phyloP scores from a whole-genome alignment of 2,888 invertebrate species.

The Phytoseiulus persimilis region DNA sequence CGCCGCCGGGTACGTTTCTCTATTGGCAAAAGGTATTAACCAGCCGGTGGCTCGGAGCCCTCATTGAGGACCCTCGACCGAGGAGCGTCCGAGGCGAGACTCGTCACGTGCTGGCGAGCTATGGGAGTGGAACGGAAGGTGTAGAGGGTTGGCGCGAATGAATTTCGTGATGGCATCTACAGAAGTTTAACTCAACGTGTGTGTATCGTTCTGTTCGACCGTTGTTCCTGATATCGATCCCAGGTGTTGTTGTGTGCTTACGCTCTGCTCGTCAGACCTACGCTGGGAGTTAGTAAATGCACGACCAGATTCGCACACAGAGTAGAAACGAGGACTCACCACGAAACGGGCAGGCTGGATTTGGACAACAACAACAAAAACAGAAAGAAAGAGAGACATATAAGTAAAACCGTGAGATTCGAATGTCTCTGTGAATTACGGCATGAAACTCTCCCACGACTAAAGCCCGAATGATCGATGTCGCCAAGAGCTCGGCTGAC shows the following conservation, averaged over 20 bases:
- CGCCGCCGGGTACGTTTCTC: neutral
- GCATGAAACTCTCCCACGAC: neutral
- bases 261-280: neutral
- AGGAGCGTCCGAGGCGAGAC: too few species aligned
- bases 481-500: neutral
- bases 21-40: neutral
- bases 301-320: neutral
- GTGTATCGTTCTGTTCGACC: too few species aligned
- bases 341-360: slow-evolving; percentile 11
- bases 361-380: slow-evolving; percentile 36
- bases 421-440: slow-evolving; percentile 20
- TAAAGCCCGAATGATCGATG: neutral
- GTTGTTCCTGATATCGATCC: too few species aligned
- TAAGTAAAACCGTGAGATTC: slow-evolving; percentile 16
- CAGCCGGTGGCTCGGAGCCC: neutral
- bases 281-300: neutral
- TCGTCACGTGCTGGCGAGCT: too few species aligned
- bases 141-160: too few species aligned
- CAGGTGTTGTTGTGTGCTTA: too few species aligned
- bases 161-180: too few species aligned
- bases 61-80: too few species aligned
- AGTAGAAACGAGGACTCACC: slow-evolving; percentile 17
- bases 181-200: too few species aligned
- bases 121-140: too few species aligned
- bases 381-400: slow-evolving; percentile 6